A percentile compares a stretch with the other conserved stretches of the same genome.
Conservation (phyloP, 2,797 vertebrate genomes). For the Coilia nasus region DNA sequence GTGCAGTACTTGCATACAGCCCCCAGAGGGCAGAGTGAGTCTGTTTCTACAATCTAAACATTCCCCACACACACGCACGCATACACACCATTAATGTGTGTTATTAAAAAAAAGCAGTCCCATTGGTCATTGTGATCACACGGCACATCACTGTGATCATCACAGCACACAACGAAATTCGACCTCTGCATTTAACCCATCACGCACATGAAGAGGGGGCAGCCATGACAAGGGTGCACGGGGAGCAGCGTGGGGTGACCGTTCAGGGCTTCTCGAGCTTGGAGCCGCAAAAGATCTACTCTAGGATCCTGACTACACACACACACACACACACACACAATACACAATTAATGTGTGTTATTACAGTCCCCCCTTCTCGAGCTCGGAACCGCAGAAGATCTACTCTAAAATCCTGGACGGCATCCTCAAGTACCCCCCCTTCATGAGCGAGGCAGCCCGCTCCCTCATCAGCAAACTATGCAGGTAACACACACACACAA, state of each 20-base stretch:
- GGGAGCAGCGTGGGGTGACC: too few relatives aligned
- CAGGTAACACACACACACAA: slow-evolving; percentile 65
- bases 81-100: too few relatives aligned
- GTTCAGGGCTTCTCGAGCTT: slow-evolving; percentile 84
- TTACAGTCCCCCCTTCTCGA: slow-evolving; percentile 80
- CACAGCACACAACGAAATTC: too few relatives aligned
- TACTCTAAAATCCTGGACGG: slow-evolving; percentile 83
- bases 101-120: too few relatives aligned
- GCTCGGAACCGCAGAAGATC: slow-evolving; percentile 81
- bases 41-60: not conserved
- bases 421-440: slow-evolving; percentile 74
- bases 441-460: slow-evolving; percentile 76
- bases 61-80: too few relatives aligned
- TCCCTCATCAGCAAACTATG: slow-evolving; percentile 82
- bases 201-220: too few relatives aligned
- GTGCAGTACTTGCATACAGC: not conserved
- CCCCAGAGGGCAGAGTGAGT: not conserved
- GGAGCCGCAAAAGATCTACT: slow-evolving; percentile 82
- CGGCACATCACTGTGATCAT: too few relatives aligned
- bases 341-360: too few relatives aligned
- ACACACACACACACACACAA: not conserved
- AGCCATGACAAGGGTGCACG: too few relatives aligned
- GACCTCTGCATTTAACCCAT: too few relatives aligned
- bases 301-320: slow-evolving; percentile 70
- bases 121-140: too few relatives aligned